These are phyloP conservation scores for Aphelocoma californica DNA, from an alignment of 2,797 vertebrate genomes.

Conservation along the genomic window DNA sequence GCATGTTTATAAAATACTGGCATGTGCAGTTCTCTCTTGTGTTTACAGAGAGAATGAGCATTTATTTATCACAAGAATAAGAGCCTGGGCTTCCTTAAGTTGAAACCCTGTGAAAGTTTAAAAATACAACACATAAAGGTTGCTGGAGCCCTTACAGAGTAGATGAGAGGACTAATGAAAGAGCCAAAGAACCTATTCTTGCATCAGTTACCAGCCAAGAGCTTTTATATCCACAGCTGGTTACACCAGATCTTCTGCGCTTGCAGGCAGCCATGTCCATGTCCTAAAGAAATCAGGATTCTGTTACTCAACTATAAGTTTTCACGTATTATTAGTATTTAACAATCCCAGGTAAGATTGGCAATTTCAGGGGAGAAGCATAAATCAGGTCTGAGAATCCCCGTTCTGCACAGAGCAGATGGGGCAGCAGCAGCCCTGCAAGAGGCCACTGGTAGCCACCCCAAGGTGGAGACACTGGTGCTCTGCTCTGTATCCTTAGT, in stretches of 20 bases:
- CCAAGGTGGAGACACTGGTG: fast-evolving
- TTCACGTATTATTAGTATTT: not conserved
- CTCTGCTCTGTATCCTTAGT: not conserved
- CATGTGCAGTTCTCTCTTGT: not conserved
- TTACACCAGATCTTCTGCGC: not conserved
- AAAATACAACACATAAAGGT: not conserved
- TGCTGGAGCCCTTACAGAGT: not conserved
- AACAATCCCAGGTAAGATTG: not conserved
- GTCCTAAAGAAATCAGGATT: not conserved
- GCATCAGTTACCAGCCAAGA: not conserved
- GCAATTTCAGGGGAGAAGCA: not conserved
- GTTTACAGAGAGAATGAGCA: not conserved
- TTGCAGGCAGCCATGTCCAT: not conserved
- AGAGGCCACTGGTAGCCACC: not conserved
- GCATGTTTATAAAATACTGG: not conserved
- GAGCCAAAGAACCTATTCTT: not conserved
- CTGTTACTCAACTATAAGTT: not conserved
- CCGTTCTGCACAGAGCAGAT: not conserved
- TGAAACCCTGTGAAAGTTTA: not conserved
- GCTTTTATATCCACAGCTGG: not conserved
- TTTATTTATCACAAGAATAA: not conserved
- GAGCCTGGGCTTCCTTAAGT: not conserved
- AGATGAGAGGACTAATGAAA: not conserved
- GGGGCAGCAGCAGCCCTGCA: not conserved
- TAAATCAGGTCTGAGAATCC: not conserved